Evolutionary conservation across 2,888 invertebrate species (phyloP).

Genomic region (Lochmaea capreae): DNA sequence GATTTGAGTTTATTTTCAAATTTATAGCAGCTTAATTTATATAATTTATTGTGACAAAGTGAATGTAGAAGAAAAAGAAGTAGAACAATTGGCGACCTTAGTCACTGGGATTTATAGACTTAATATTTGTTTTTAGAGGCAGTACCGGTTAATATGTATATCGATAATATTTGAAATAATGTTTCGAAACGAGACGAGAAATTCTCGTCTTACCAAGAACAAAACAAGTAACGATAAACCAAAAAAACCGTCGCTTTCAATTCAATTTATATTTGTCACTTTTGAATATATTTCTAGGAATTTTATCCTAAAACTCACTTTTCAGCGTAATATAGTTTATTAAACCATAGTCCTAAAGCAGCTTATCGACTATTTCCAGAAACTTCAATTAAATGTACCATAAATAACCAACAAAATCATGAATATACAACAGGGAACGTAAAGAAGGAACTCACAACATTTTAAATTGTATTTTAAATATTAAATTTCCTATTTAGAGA

Average conservation of each 20-base stretch:
- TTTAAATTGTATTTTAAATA: conserved; percentile 5
- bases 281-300: not conserved
- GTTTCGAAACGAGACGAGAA: no score
- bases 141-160: no score
- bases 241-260: no score
- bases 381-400: not conserved
- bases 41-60: no score
- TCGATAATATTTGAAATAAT: no score
- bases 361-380: not conserved
- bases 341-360: not conserved
- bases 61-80: no score
- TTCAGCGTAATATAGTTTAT: not conserved
- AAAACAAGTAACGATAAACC: no score
- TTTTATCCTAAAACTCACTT: not conserved
- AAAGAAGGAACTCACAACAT: not conserved
- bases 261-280: no score
- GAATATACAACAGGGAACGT: not conserved
- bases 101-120: no score
- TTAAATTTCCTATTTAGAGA: not conserved
- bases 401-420: not conserved
- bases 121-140: no score
- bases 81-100: no score
- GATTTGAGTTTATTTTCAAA: not conserved
- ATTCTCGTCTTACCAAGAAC: no score
- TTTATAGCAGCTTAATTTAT: not conserved